Evolutionary conservation across 2,113 vertebrate species (phyloP).

Genomic region (Noctilio leporinus): DNA sequence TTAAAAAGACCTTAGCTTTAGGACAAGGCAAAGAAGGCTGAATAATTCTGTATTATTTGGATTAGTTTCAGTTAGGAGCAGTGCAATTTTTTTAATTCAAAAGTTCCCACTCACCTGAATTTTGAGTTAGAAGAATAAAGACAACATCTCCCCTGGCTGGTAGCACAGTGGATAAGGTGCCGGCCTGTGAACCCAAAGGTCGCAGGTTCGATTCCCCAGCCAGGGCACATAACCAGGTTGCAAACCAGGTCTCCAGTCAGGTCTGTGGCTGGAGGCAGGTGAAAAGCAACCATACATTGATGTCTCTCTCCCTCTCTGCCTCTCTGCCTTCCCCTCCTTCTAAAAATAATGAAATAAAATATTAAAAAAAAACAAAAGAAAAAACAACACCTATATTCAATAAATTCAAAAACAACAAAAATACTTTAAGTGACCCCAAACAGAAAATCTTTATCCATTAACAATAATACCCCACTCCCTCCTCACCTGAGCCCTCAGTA

Average conservation of each 20-base stretch:
- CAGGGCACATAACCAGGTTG: too few species aligned
- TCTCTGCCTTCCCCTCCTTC: too few species aligned
- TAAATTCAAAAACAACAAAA: neutral
- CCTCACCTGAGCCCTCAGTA: neutral
- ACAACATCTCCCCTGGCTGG: too few species aligned
- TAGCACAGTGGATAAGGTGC: too few species aligned
- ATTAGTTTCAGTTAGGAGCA: neutral
- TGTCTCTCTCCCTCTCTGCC: too few species aligned
- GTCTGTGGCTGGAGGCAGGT: too few species aligned
- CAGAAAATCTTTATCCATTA: neutral
- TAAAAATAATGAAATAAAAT: too few species aligned
- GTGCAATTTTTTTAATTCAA: neutral
- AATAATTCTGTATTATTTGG: neutral
- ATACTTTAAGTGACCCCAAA: neutral
- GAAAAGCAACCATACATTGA: too few species aligned
- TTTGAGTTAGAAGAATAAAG: neutral
- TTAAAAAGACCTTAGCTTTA: neutral
- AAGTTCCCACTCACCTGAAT: neutral
- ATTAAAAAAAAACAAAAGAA: too few species aligned
- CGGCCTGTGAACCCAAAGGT: too few species aligned
- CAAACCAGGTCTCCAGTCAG: too few species aligned
- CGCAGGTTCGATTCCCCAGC: too few species aligned
- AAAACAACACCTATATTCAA: neutral
- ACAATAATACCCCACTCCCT: neutral
- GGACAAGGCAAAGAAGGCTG: neutral